phyloP scores from a whole-genome alignment of 2,113 vertebrate genomes.

The Sylvietta virens region DNA sequence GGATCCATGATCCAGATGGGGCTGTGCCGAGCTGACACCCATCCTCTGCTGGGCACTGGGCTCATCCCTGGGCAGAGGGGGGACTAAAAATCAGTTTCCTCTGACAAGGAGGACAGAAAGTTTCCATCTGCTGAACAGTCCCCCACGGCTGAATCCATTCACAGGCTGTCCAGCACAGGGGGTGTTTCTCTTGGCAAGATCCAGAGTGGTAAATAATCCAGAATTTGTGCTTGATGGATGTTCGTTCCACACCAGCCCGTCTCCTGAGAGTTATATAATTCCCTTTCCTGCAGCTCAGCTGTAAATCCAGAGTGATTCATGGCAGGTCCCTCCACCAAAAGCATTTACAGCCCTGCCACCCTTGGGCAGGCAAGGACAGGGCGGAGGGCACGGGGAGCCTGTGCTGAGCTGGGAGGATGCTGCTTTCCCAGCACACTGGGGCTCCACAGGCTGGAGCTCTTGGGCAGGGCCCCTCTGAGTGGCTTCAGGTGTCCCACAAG shows the following conservation, averaged over 20 bases:
- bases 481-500: not conserved
- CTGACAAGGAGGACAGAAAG: not conserved
- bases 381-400: fast-evolving
- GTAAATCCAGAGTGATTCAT: slow-evolving; percentile 53
- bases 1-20: fast-evolving
- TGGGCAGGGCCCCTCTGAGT: not conserved
- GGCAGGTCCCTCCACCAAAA: not conserved
- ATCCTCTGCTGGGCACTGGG: fast-evolving
- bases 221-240: slow-evolving; percentile 31
- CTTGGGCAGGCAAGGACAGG: not conserved
- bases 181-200: slow-evolving; percentile 13
- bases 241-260: not conserved
- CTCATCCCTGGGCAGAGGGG: fast-evolving
- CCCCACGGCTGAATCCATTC: not conserved
- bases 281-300: not conserved
- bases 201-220: slow-evolving; percentile 17
- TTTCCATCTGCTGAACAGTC: not conserved
- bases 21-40: not conserved
- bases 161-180: not conserved
- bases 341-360: not conserved
- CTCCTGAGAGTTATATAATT: slow-evolving; percentile 36
- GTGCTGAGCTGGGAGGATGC: not conserved
- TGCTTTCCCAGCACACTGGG: fast-evolving
- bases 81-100: not conserved
- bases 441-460: not conserved